Percentiles rank a stretch among this genome's conserved stretches.
Evolutionary conservation across 2,113 vertebrate genomes (phyloP).

Genomic region (Chitala chitala): DNA sequence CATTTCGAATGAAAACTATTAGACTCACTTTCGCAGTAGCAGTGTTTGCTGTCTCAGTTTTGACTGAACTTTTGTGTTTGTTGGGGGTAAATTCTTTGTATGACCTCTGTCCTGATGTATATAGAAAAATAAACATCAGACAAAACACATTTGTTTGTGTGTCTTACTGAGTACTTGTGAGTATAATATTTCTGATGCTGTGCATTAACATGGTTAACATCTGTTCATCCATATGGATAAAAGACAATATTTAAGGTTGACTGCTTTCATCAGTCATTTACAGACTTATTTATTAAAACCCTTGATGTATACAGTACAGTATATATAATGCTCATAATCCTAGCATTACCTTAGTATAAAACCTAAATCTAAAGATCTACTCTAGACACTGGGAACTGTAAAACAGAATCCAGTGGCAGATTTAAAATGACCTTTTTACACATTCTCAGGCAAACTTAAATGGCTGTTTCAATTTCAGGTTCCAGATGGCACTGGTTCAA

Average conservation of each 20-base stretch:
- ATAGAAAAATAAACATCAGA: not conserved
- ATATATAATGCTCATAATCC: not conserved
- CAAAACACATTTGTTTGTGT: not conserved
- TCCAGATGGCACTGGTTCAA: not conserved
- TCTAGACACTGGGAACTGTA: not conserved
- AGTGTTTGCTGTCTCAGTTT: not conserved
- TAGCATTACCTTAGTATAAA: not conserved
- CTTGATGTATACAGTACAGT: no score
- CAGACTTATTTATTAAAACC: no score
- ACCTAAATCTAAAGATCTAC: not conserved
- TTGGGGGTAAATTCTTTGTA: not conserved
- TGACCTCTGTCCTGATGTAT: not conserved
- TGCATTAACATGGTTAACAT: not conserved
- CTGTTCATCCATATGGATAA: not conserved
- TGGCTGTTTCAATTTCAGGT: not conserved
- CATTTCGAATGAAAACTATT: not conserved
- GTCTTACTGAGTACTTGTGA: not conserved
- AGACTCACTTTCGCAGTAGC: not conserved
- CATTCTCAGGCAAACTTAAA: not conserved
- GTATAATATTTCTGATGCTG: not conserved
- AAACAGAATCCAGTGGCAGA: not conserved
- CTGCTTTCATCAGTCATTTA: no score
- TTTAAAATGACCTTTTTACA: not conserved
- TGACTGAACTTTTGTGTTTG: not conserved
- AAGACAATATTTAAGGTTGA: no score